These are phyloP conservation scores for Epinephelus awoara DNA, from an alignment of 2,797 vertebrate genomes.

Conservation along the genomic window DNA sequence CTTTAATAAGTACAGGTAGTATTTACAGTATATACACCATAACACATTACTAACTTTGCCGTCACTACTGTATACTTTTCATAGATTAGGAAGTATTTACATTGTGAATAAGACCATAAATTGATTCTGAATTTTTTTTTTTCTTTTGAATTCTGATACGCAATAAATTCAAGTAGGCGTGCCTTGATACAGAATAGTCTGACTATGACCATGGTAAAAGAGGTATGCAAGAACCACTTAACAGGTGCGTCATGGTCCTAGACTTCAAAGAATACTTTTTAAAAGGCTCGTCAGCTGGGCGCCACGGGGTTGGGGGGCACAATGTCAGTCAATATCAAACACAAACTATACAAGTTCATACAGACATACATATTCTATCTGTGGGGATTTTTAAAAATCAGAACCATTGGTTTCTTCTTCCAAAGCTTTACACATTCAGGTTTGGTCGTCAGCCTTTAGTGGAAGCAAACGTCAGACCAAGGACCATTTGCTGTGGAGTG, in stretches of 20 bases:
- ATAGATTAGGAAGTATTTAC: constrained; percentile 78
- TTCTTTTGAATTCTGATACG: constrained; percentile 54
- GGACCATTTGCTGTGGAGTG: not conserved
- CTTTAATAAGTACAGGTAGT: constrained; percentile 85
- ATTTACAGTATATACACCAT: constrained; percentile 87
- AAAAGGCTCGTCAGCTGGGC: constrained; percentile 57
- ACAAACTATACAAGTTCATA: constrained; percentile 77
- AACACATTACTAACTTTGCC: constrained; percentile 74
- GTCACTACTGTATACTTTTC: constrained; percentile 76
- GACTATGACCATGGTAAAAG: constrained; percentile 71
- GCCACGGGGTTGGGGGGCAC: constrained; percentile 37
- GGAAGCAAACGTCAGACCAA: constrained; percentile 39
- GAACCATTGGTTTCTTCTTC: constrained; percentile 54
- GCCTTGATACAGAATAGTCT: constrained; percentile 75
- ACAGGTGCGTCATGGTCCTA: constrained; percentile 72
- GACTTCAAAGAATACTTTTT: constrained; percentile 65
- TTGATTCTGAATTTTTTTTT: constrained; percentile 57
- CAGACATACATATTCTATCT: constrained; percentile 34
- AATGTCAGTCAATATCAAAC: constrained; percentile 69
- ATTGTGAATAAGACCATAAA: constrained; percentile 73
- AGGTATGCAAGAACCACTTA: constrained; percentile 72
- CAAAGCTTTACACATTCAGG: constrained; percentile 72
- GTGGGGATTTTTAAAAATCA: constrained; percentile 26
- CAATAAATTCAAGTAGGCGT: constrained; percentile 76
- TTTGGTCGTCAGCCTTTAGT: constrained; percentile 77